Evolutionary conservation across 2,888 invertebrate species (phyloP), one percentile per base, ranked within the genome.

Genomic region (Augochlorella aurata): DNA sequence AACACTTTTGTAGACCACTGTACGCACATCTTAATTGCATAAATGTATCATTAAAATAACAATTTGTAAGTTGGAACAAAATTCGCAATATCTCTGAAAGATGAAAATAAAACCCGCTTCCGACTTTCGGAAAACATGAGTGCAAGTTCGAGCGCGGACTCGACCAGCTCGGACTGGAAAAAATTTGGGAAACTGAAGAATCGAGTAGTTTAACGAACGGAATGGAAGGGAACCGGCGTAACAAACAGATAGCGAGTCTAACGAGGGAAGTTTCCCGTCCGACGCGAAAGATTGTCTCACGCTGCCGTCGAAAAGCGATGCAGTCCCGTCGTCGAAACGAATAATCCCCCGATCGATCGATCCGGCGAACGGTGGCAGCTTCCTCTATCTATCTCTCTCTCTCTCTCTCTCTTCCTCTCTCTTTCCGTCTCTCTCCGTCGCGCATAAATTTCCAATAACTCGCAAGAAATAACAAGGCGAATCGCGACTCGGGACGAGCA

Each of bases 391-490:
- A 14, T 61, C 61, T 61, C 61, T 16, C 18, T 2, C 12, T 47
- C 47, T 47, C 47, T 47, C 7, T 16, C 24, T 58, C 38, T 38
- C 38, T 3, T 5, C 38, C 38, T 38, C 38, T 38, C 38, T 38
- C 38, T 38, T 4, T 16, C 24, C 29, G 18, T 29, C 14, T 68
- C 18, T 16, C 38, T 5, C 18, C 16, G 38, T 24, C 14, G 63
- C n/a, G 79, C 79, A 73, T 79, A 75, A 81, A 72, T 81, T 74
- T 44, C 65, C 75, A 24, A 76, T 81, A 81, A 74, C 70, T 82
- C 65, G 54, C 52, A 58, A 77, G 74, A 77, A 83, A 74, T 78
- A 83, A 82, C 73, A 50, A 79, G 74, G 67, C 12, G 45, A 68
- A 74, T 74, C 81, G 67, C 49, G 58, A 58, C 58, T 24, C 58